Conservation (phyloP, 2,113 vertebrate genomes). For the Thalassarche chlororhynchos region DNA sequence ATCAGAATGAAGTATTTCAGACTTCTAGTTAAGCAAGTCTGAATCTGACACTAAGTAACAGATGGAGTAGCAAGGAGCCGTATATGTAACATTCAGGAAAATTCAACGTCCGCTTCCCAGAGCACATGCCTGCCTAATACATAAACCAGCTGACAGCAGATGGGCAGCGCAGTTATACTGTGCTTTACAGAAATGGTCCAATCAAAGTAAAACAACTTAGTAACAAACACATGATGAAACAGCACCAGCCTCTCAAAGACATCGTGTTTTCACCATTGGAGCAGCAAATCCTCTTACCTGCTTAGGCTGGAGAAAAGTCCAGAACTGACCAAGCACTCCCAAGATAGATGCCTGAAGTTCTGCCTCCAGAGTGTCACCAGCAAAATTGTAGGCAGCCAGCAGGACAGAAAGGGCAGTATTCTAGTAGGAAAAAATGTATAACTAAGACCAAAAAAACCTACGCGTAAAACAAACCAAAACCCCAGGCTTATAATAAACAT, state of each 20-base stretch:
- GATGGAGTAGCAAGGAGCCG: not conserved
- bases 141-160: not conserved
- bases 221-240: not conserved
- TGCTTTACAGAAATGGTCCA: not conserved
- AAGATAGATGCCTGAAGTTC: slow-evolving; percentile 53
- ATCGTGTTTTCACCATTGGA: not conserved
- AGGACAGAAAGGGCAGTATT: slow-evolving; percentile 80
- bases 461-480: not conserved
- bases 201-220: not conserved
- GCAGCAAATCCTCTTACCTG: slow-evolving; percentile 77
- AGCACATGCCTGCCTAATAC: not conserved
- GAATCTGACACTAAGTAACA: not conserved
- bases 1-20: not conserved
- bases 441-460: not conserved
- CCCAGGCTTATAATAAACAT: not conserved
- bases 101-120: not conserved
- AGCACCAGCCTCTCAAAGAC: not conserved
- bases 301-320: slow-evolving; percentile 76
- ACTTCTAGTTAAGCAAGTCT: not conserved
- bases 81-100: not conserved
- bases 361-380: slow-evolving; percentile 68
- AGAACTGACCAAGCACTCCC: slow-evolving; percentile 78
- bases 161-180: not conserved
- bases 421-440: slow-evolving; percentile 54
- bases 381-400: slow-evolving; percentile 71